Evolutionary conservation across 2,113 vertebrate genomes (phyloP).

Genomic region (Triplophysa tibetana): DNA sequence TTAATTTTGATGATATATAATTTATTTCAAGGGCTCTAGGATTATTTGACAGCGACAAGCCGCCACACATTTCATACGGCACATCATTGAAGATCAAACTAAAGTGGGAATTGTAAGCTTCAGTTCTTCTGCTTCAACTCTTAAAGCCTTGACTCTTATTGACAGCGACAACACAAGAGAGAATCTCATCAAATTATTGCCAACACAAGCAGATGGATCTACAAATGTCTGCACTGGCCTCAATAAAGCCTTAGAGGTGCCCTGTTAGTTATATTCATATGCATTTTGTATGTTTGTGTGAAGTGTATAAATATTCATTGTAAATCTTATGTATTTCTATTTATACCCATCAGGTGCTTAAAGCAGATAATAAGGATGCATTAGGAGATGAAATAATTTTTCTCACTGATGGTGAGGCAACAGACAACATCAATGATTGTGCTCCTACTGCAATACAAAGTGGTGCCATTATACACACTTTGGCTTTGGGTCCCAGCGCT

Average conservation of each 20-base stretch:
- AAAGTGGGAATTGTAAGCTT: slow-evolving; percentile 64
- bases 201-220: fast-evolving
- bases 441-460: slow-evolving; percentile 50
- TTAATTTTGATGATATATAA: no score
- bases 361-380: slow-evolving; percentile 48
- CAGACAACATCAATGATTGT: slow-evolving; percentile 44
- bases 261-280: no score
- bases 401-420: slow-evolving; percentile 59
- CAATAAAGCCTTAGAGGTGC: slow-evolving; percentile 40
- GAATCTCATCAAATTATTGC: slow-evolving; percentile 12
- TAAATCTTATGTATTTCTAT: background rate
- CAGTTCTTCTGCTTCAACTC: background rate
- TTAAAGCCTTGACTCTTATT: slow-evolving; percentile 17
- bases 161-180: slow-evolving; percentile 19
- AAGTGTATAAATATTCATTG: background rate
- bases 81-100: slow-evolving; percentile 63
- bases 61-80: slow-evolving; percentile 67
- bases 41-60: slow-evolving; percentile 63
- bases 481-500: slow-evolving; percentile 61
- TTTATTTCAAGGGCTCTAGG: slow-evolving; percentile 26
- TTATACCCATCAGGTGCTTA: slow-evolving; percentile 60
- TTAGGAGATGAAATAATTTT: slow-evolving; percentile 69
- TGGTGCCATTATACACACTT: slow-evolving; percentile 65
- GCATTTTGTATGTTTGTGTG: no score
- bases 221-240: slow-evolving; percentile 44